These are phyloP conservation scores for Hapalemur alaotrensis DNA, from an alignment of 2,797 vertebrate species.

Conservation along the genomic window DNA sequence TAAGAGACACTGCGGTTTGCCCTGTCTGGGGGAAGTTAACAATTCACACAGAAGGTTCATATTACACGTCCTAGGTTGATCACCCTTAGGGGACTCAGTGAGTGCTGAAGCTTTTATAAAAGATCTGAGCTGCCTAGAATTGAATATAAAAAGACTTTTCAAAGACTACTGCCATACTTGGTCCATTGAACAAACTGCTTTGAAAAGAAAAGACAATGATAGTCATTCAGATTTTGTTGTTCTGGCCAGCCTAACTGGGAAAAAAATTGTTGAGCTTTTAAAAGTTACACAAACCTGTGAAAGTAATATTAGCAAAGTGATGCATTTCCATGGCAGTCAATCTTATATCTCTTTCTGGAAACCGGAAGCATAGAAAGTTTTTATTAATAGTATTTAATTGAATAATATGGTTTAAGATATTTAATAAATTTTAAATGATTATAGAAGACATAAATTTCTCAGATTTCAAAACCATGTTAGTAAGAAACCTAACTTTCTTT, in stretches of 20 bases:
- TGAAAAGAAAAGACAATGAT: not conserved
- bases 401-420: not conserved
- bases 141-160: slow-evolving; percentile 37
- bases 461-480: not conserved
- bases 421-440: slow-evolving; percentile 33
- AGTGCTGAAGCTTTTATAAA: slow-evolving; percentile 14
- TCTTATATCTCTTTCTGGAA: not conserved
- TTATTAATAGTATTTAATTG: not conserved
- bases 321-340: not conserved
- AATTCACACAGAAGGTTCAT: slow-evolving; percentile 42
- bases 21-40: slow-evolving; percentile 44
- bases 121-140: not conserved
- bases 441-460: not conserved
- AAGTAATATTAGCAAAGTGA: not conserved
- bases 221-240: slow-evolving; percentile 34
- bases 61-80: slow-evolving; percentile 48
- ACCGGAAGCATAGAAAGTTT: not conserved
- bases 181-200: not conserved
- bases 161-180: not conserved
- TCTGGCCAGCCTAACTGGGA: not conserved
- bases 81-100: not conserved
- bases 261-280: not conserved
- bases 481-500: not conserved
- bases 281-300: not conserved
- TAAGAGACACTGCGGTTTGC: slow-evolving; percentile 45